These are phyloP conservation scores for Gibbula magus DNA, from an alignment of 2,888 invertebrate genomes.

Conservation along the genomic window DNA sequence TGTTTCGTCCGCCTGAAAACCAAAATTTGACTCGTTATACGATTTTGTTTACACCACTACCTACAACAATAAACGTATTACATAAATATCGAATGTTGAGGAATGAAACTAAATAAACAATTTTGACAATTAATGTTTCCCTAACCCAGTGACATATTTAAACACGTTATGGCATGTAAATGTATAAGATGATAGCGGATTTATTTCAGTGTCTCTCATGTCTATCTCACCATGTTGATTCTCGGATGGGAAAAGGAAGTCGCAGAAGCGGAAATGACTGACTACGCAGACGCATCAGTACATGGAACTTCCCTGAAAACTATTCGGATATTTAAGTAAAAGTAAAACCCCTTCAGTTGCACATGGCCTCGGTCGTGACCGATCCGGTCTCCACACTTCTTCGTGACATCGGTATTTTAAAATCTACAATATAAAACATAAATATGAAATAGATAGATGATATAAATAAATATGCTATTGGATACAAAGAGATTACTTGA, in stretches of 20 bases:
- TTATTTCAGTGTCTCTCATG: not conserved
- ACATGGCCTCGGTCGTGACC: too few species aligned
- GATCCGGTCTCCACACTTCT: too few species aligned
- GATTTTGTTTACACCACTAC: not conserved
- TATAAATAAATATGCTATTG: too few species aligned
- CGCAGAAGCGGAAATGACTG: not conserved
- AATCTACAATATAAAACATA: too few species aligned
- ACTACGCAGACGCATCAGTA: constrained; percentile 10
- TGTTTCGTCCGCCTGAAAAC: constrained; percentile 78
- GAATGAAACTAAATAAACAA: too few species aligned
- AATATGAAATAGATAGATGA: too few species aligned
- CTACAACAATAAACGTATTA: not conserved
- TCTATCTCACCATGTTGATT: constrained; percentile 29
- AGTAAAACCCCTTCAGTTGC: too few species aligned
- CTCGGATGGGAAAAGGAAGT: constrained; percentile 31
- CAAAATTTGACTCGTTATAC: not conserved
- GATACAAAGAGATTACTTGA: too few species aligned
- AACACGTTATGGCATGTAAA: too few species aligned
- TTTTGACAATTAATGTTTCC: too few species aligned
- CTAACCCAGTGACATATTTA: too few species aligned
- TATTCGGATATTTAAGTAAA: not conserved
- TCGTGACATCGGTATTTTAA: too few species aligned
- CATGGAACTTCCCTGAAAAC: not conserved
- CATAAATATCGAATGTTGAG: not conserved
- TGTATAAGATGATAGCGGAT: constrained; percentile 1